Evolutionary conservation across 2,888 invertebrate species (phyloP).

Genomic region (Mactromeris polynyma): DNA sequence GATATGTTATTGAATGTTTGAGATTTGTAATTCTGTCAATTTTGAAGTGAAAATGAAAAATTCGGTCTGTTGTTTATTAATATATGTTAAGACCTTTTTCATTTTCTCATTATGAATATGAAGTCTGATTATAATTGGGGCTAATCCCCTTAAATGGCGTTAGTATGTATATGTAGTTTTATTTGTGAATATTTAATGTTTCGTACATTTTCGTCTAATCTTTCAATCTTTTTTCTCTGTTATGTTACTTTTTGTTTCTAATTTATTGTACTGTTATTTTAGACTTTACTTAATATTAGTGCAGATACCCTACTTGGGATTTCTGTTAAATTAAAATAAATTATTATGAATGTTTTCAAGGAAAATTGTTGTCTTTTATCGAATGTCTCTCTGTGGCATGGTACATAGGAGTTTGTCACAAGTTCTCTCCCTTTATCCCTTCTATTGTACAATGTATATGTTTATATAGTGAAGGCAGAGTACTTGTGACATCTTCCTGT

Average conservation of each 20-base stretch:
- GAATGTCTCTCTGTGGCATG: no score
- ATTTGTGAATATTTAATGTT: conserved; percentile 19
- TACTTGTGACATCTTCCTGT: no score
- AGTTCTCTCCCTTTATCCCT: no score
- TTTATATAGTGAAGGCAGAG: no score
- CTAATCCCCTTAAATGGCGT: neutral
- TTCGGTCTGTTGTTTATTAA: neutral
- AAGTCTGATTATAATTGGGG: neutral
- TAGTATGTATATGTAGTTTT: conserved; percentile 15
- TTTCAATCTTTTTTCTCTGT: conserved; percentile 6
- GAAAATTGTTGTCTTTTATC: conserved; percentile 7
- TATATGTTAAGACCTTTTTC: neutral
- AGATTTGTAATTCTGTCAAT: neutral
- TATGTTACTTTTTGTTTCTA: conserved; percentile 20
- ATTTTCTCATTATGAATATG: neutral
- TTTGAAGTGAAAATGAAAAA: neutral
- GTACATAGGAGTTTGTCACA: no score
- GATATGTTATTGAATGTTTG: neutral
- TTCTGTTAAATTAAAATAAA: conserved; percentile 46
- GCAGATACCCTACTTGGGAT: conserved; percentile 17
- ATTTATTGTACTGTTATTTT: conserved; percentile 37
- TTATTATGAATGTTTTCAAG: conserved; percentile 49
- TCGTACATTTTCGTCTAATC: neutral
- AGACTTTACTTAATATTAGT: conserved; percentile 39
- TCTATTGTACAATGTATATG: no score